Conservation (phyloP, 2,888 invertebrate genomes). For the Mythimna loreyi region DNA sequence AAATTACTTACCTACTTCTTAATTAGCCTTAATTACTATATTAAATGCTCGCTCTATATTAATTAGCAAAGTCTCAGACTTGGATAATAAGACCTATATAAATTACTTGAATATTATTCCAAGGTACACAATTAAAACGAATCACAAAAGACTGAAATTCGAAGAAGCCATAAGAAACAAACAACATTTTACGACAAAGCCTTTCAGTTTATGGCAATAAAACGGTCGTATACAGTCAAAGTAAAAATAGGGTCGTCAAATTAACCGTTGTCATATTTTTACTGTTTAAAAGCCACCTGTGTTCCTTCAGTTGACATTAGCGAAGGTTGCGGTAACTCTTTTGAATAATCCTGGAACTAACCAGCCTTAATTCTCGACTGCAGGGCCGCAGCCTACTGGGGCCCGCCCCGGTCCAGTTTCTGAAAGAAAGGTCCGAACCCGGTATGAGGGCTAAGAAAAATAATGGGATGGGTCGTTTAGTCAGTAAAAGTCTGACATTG, state of each 20-base stretch:
- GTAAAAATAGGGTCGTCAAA: not conserved
- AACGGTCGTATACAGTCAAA: slow-evolving; percentile 1
- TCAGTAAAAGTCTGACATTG: too few relatives aligned
- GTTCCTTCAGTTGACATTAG: not conserved
- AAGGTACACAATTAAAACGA: slow-evolving; percentile 10
- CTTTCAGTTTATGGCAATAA: not conserved
- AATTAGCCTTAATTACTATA: slow-evolving; percentile 16
- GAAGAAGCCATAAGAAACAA: not conserved
- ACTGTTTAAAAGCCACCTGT: not conserved
- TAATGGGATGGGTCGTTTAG: too few relatives aligned
- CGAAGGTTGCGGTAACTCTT: too few relatives aligned
- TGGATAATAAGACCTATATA: not conserved
- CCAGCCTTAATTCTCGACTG: too few relatives aligned
- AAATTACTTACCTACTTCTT: slow-evolving; percentile 14
- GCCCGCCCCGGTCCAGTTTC: too few relatives aligned
- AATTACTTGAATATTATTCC: slow-evolving; percentile 5
- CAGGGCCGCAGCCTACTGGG: too few relatives aligned
- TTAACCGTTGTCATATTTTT: not conserved
- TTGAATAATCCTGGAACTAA: too few relatives aligned
- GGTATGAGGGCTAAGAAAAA: too few relatives aligned
- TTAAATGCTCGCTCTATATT: slow-evolving; percentile 26
- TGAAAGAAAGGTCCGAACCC: too few relatives aligned
- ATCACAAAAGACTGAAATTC: not conserved
- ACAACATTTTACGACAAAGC: slow-evolving; percentile 1
- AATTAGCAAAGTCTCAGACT: slow-evolving; percentile 13